These are phyloP conservation scores for Tadarida brasiliensis DNA, from an alignment of 2,797 vertebrate species.

Conservation along the genomic window DNA sequence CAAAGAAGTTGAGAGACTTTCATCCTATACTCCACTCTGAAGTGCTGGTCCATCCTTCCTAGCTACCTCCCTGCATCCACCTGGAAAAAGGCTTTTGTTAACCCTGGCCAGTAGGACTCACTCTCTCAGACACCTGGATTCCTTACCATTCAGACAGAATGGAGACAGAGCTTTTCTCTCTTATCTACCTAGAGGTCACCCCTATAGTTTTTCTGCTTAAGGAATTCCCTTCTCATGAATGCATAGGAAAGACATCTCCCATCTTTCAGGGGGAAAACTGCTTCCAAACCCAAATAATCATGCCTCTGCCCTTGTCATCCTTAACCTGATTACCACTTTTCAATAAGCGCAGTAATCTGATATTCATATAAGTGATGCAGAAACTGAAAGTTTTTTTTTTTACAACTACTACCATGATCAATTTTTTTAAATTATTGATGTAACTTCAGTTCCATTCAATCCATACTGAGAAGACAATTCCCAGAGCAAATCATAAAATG, in stretches of 20 bases:
- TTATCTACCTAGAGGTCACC: background rate
- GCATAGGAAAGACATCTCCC: background rate
- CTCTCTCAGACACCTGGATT: background rate
- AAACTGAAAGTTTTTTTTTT: background rate
- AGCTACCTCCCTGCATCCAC: background rate
- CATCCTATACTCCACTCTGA: background rate
- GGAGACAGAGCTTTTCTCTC: background rate
- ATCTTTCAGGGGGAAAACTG: background rate
- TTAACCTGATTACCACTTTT: background rate
- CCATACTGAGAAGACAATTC: background rate
- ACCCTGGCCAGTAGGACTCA: background rate
- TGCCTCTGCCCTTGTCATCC: background rate
- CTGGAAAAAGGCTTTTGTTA: background rate
- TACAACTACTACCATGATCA: background rate
- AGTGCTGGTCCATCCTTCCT: background rate
- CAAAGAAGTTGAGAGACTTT: background rate
- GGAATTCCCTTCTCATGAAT: background rate
- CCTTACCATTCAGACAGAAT: background rate
- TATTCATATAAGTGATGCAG: background rate
- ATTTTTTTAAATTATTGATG: conserved; percentile 50
- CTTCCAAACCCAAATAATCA: background rate
- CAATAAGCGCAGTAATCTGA: background rate
- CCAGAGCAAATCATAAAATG: conserved; percentile 2
- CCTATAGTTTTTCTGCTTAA: background rate
- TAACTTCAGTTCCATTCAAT: background rate